phyloP scores from a whole-genome alignment of 2,888 invertebrate species.

The Ochropleura plecta region DNA sequence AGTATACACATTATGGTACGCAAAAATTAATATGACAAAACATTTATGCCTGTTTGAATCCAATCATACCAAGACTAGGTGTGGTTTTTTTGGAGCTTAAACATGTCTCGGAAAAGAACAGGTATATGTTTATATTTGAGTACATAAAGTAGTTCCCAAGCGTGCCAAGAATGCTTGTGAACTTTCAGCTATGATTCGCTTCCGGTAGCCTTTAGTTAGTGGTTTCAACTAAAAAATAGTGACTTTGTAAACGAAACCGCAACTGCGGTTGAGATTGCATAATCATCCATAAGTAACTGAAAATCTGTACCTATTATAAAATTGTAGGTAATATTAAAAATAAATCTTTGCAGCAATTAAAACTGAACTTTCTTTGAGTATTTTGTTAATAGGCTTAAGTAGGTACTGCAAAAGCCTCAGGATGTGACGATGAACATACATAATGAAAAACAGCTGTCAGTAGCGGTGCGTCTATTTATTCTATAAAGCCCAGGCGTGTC shows the following conservation, averaged over 20 bases:
- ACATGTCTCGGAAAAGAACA: not conserved
- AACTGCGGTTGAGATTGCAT: not conserved
- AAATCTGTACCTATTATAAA: not conserved
- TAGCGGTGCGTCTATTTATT: constrained; percentile 73
- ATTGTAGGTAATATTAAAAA: not conserved
- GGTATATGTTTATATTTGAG: not conserved
- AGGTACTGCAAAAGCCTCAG: constrained; percentile 59
- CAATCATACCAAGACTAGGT: not conserved
- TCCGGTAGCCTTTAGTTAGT: not conserved
- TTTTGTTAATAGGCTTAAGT: constrained; percentile 7
- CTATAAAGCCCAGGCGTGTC: constrained; percentile 68
- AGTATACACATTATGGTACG: too few species aligned
- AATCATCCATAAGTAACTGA: too few species aligned
- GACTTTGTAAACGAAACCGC: not conserved
- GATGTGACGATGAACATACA: constrained; percentile 66
- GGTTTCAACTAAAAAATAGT: not conserved
- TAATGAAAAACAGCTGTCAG: constrained; percentile 71
- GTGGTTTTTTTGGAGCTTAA: not conserved
- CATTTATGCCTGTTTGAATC: not conserved
- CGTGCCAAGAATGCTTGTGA: not conserved
- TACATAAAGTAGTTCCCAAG: not conserved
- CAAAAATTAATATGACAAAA: not conserved
- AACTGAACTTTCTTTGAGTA: not conserved
- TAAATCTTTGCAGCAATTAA: not conserved
- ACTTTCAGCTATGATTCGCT: not conserved